Conservation (phyloP, 1,140 invertebrate genomes). For the Musca domestica region DNA sequence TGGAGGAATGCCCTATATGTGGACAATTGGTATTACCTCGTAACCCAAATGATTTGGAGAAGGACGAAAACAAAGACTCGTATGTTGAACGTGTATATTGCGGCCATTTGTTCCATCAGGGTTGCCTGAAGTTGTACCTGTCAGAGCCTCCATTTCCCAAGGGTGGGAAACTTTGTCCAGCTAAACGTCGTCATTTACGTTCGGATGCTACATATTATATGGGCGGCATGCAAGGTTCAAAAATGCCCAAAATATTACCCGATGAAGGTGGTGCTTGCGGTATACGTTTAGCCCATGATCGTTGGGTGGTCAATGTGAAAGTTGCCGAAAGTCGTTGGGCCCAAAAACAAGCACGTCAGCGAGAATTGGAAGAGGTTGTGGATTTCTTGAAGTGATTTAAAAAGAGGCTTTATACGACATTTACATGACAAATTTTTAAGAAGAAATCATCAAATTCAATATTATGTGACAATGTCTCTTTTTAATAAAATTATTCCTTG, state of each 20-base stretch:
- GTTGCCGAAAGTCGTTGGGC: constrained; percentile 75
- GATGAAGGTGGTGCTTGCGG: constrained; percentile 55
- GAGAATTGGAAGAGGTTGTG: constrained; percentile 73
- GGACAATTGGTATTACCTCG: constrained; percentile 61
- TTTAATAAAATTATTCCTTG: too few relatives aligned
- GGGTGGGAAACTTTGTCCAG: constrained; percentile 60
- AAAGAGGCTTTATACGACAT: too few relatives aligned
- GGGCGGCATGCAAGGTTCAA: constrained; percentile 25
- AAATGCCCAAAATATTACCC: constrained; percentile 13
- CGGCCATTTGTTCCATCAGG: constrained; percentile 72
- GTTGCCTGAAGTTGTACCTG: constrained; percentile 70
- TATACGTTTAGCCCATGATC: constrained; percentile 70
- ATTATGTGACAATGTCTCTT: too few relatives aligned
- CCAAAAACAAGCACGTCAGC: constrained; percentile 70
- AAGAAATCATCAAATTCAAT: too few relatives aligned
- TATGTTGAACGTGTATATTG: constrained; percentile 74
- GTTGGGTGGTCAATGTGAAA: constrained; percentile 70
- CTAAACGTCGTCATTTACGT: constrained; percentile 44
- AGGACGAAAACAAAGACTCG: constrained; percentile 60
- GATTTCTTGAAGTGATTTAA: constrained; percentile 63
- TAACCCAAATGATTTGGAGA: constrained; percentile 60
- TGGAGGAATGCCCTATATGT: constrained; percentile 66
- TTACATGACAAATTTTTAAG: too few relatives aligned
- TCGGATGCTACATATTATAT: constrained; percentile 48
- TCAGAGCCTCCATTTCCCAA: constrained; percentile 70